Conservation (phyloP, 1,140 invertebrate species). For the Tetragonula clypearis region DNA sequence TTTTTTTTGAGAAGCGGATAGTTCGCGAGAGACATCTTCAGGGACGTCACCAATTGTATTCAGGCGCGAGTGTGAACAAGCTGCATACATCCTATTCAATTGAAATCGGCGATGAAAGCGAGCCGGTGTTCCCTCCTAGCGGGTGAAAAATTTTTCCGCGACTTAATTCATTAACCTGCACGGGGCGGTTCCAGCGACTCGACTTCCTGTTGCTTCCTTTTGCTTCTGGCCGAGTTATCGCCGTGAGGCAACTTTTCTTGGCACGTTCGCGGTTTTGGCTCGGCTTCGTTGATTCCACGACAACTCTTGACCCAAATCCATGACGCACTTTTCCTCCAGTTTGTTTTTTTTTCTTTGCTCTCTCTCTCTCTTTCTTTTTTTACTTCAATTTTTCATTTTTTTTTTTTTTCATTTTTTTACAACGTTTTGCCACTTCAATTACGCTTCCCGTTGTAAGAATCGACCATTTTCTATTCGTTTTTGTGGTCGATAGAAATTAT, state of each 20-base stretch:
- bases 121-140: neutral
- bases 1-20: no score
- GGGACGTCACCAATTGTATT: neutral
- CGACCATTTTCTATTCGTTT: neutral
- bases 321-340: conserved; percentile 36
- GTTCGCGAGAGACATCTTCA: no score
- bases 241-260: conserved; percentile 63
- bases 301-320: conserved; percentile 59
- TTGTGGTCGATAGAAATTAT: neutral
- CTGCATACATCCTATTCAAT: neutral
- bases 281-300: conserved; percentile 37
- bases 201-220: conserved; percentile 66
- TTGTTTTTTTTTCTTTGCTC: neutral
- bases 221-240: conserved; percentile 54
- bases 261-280: conserved; percentile 60
- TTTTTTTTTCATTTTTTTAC: no score
- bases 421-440: neutral
- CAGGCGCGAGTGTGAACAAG: neutral
- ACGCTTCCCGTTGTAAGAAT: neutral
- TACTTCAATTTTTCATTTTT: neutral
- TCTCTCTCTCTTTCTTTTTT: neutral
- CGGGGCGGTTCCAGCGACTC: neutral
- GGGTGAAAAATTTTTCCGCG: conserved; percentile 17
- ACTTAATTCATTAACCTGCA: conserved; percentile 58
- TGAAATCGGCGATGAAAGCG: neutral